Evolutionary conservation across 2,888 invertebrate genomes (phyloP).

Genomic region (Cephus pulcher): DNA sequence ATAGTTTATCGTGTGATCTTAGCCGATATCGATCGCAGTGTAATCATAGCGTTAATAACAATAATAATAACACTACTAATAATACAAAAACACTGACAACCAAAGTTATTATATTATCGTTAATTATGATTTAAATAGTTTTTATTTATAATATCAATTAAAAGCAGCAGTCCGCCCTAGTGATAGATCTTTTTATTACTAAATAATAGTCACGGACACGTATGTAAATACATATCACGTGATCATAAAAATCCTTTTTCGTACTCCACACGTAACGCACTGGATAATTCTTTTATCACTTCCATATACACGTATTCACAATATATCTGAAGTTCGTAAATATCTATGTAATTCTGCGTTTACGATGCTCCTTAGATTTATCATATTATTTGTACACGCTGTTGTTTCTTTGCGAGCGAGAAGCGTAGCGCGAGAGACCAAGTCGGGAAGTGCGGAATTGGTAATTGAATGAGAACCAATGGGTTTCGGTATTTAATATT

Average conservation of each 20-base stretch:
- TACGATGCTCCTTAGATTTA: neutral
- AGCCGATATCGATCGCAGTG: neutral
- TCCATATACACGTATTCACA: neutral
- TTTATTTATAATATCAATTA: constrained; percentile 6
- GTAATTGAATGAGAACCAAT: neutral
- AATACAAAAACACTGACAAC: constrained; percentile 40
- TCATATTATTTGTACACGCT: neutral
- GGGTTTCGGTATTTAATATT: neutral
- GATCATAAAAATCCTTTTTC: neutral
- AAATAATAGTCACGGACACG: neutral
- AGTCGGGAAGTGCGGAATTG: neutral
- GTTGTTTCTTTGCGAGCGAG: neutral
- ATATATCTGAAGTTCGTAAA: constrained; percentile 5
- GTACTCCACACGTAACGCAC: neutral
- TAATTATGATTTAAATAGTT: constrained; percentile 11
- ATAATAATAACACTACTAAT: constrained; percentile 2
- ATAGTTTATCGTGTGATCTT: neutral
- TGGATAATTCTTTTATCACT: neutral
- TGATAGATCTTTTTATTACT: neutral
- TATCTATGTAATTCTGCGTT: no score
- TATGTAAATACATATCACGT: neutral
- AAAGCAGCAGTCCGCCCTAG: neutral
- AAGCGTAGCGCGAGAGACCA: neutral
- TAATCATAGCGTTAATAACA: neutral
- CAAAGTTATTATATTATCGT: constrained; percentile 45